Percentiles rank a stretch among this genome's conserved stretches.
Evolutionary conservation across 2,888 invertebrate species (phyloP).

Genomic region (Phyto melanocephala): DNA sequence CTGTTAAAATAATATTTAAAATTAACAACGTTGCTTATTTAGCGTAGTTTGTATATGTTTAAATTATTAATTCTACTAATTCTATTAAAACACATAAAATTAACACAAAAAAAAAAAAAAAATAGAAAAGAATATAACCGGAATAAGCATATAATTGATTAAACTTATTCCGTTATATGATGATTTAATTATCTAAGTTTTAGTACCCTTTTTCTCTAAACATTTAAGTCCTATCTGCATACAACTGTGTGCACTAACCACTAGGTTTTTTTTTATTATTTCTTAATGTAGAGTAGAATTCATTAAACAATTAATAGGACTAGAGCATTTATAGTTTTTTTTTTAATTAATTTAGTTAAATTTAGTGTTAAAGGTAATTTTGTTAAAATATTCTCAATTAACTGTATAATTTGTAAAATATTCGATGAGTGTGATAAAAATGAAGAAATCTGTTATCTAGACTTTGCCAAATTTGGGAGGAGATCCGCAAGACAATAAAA

Average conservation of each 20-base stretch:
- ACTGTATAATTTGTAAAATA: neutral
- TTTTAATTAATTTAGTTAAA: slow-evolving; percentile 50
- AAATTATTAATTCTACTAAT: too few species aligned
- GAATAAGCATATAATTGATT: too few species aligned
- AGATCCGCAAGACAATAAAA: slow-evolving; percentile 58
- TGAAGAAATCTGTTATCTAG: slow-evolving; percentile 53
- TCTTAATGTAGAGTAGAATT: slow-evolving; percentile 47
- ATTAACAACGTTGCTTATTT: neutral
- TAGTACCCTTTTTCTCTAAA: too few species aligned
- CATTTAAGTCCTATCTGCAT: neutral
- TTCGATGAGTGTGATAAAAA: neutral
- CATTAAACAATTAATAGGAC: slow-evolving; percentile 44
- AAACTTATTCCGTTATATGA: too few species aligned
- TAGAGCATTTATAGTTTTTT: slow-evolving; percentile 51
- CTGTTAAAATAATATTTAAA: neutral
- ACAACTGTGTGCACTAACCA: slow-evolving; percentile 35
- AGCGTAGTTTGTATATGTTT: too few species aligned
- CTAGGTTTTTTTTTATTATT: slow-evolving; percentile 22
- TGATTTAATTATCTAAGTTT: too few species aligned
- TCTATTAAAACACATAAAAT: too few species aligned
- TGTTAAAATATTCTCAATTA: neutral
- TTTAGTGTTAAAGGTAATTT: slow-evolving; percentile 58
- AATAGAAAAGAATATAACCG: too few species aligned
- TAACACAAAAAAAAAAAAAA: too few species aligned
- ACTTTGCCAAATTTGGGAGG: slow-evolving; percentile 66